Conservation (phyloP, 1,140 invertebrate species). For the Pygmarrhopalites habei region DNA sequence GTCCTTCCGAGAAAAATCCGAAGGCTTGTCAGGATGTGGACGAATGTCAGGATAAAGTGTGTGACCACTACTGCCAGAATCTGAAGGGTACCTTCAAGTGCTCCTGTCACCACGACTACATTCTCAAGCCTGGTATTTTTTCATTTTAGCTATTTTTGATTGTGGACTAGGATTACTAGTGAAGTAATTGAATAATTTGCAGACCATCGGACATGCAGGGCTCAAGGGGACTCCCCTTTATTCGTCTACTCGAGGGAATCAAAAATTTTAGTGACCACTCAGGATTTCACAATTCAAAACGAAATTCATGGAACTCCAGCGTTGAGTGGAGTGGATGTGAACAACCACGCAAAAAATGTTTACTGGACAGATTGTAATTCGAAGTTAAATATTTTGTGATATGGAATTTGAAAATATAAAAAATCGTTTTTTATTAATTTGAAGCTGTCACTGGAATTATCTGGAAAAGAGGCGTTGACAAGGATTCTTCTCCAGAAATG, state of each 20-base stretch:
- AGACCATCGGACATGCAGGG: constrained; percentile 17
- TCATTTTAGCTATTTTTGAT: no score
- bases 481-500: no score
- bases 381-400: no score
- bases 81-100: constrained; percentile 69
- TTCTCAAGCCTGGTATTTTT: constrained; percentile 5
- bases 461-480: no score
- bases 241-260: constrained; percentile 10
- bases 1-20: constrained; percentile 41
- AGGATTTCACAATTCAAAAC: constrained; percentile 2
- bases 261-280: constrained; percentile 1
- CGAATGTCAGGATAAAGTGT: constrained; percentile 61
- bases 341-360: neutral
- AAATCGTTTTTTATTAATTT: no score
- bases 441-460: no score
- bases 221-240: constrained; percentile 3
- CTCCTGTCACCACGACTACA: constrained; percentile 49
- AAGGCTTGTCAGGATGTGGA: constrained; percentile 68
- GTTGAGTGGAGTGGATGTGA: constrained; percentile 15
- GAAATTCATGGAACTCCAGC: neutral
- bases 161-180: no score
- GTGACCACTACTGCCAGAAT: constrained; percentile 75
- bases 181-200: no score
- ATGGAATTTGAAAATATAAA: no score
- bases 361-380: constrained; percentile 12